Conservation (phyloP, 2,888 invertebrate species). For the Silvanus unidentatus region DNA sequence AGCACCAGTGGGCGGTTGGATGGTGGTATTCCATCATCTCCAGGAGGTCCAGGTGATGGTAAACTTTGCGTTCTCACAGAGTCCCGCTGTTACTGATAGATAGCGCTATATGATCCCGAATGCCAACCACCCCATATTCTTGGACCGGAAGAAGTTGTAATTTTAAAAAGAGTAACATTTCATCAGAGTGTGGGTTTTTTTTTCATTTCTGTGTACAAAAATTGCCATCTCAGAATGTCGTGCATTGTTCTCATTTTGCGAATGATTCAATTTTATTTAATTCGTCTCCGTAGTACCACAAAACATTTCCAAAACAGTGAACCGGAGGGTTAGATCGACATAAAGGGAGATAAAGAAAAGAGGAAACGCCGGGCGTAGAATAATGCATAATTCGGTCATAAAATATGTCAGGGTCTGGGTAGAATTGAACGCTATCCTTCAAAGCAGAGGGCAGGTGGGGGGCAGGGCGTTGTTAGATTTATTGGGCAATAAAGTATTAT, state of each 20-base stretch:
- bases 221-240: too few species aligned
- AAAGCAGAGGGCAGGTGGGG: slow-evolving; percentile 46
- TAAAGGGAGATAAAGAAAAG: slow-evolving; percentile 27
- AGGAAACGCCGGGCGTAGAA: slow-evolving; percentile 32
- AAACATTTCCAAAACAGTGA: slow-evolving; percentile 30
- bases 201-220: too few species aligned
- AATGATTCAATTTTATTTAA: slow-evolving; percentile 29
- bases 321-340: slow-evolving; percentile 21
- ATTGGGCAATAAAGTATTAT: slow-evolving; percentile 75
- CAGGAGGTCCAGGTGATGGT: slow-evolving; percentile 42
- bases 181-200: too few species aligned
- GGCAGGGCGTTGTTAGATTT: slow-evolving; percentile 56
- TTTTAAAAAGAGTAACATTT: too few species aligned
- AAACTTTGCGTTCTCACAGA: slow-evolving; percentile 38
- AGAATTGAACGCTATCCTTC: slow-evolving; percentile 66
- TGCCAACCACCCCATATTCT: slow-evolving; percentile 35
- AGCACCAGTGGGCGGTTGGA: slow-evolving; percentile 5
- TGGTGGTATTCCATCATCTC: slow-evolving; percentile 27
- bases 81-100: slow-evolving; percentile 37
- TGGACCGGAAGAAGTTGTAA: too few species aligned
- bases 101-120: slow-evolving; percentile 34
- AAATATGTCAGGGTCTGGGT: slow-evolving; percentile 57
- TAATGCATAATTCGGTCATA: slow-evolving; percentile 62
- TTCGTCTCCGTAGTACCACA: slow-evolving; percentile 33
- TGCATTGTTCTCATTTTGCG: slow-evolving; percentile 10